Evolutionary conservation across 2,888 invertebrate species (phyloP).

Genomic region (Sturmia bella): DNA sequence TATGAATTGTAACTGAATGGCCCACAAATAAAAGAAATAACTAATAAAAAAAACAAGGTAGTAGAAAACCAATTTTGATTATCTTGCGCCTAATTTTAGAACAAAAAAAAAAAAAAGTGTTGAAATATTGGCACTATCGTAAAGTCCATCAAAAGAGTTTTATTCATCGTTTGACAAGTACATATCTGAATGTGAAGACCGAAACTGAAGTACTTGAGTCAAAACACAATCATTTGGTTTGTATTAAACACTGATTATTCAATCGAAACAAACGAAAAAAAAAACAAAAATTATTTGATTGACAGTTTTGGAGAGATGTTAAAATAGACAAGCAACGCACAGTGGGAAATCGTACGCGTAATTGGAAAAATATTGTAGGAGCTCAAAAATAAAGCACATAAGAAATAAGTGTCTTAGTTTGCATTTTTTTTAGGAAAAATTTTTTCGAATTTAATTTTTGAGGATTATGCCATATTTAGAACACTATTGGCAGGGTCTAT

Average conservation of each 20-base stretch:
- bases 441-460: no score
- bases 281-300: slow-evolving; percentile 46
- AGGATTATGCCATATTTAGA: no score
- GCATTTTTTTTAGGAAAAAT: no score
- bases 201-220: slow-evolving; percentile 2
- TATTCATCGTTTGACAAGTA: slow-evolving; percentile 17
- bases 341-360: no score
- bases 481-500: no score
- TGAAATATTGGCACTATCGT: slow-evolving; percentile 69
- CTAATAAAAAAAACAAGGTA: neutral
- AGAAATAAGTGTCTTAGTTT: no score
- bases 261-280: neutral
- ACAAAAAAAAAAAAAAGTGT: slow-evolving; percentile 69
- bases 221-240: neutral
- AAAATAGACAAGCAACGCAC: slow-evolving; percentile 43
- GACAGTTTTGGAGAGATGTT: slow-evolving; percentile 53
- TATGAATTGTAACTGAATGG: no score
- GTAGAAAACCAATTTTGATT: slow-evolving; percentile 50
- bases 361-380: no score
- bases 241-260: slow-evolving; percentile 4
- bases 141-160: slow-evolving; percentile 56
- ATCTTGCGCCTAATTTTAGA: slow-evolving; percentile 65
- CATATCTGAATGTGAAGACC: slow-evolving; percentile 28
- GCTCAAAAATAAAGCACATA: no score
- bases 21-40: neutral